These are phyloP conservation scores for Rhingia campestris DNA, from an alignment of 2,888 invertebrate genomes.

Conservation along the genomic window DNA sequence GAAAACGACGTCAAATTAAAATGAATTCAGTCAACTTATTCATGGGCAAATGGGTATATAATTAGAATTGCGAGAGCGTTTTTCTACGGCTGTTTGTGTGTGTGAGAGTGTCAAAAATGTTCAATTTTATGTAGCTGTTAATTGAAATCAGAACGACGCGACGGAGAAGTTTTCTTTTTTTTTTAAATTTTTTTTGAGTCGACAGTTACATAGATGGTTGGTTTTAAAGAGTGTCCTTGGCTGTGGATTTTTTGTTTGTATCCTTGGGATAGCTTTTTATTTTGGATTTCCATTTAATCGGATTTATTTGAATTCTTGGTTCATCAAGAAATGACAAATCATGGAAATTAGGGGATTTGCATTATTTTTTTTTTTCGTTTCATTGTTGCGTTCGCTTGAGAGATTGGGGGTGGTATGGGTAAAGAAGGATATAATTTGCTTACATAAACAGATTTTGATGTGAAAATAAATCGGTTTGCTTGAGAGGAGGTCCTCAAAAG, in stretches of 20 bases:
- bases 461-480: background rate
- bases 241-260: constrained; percentile 5
- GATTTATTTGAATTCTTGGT: constrained; percentile 79
- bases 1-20: constrained; percentile 51
- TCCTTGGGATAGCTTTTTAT: constrained; percentile 14
- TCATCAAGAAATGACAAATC: constrained; percentile 53
- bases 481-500: too few species aligned
- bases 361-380: constrained; percentile 1
- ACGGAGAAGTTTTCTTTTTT: background rate
- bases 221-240: constrained; percentile 19
- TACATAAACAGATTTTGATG: constrained; percentile 22
- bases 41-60: constrained; percentile 52
- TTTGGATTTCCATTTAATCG: constrained; percentile 79
- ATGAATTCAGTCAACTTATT: constrained; percentile 53
- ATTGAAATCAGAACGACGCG: constrained; percentile 40
- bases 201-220: background rate
- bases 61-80: constrained; percentile 50
- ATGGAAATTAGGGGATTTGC: constrained; percentile 44
- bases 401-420: background rate
- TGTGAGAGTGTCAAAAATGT: background rate
- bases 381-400: background rate
- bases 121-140: constrained; percentile 43
- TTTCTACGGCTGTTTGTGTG: background rate
- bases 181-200: too few species aligned
- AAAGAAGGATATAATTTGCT: constrained; percentile 27